Percentiles rank a stretch among this genome's conserved stretches.
Evolutionary conservation across 2,888 invertebrate species (phyloP).

Genomic region (Thysanoteuthis rhombus): DNA sequence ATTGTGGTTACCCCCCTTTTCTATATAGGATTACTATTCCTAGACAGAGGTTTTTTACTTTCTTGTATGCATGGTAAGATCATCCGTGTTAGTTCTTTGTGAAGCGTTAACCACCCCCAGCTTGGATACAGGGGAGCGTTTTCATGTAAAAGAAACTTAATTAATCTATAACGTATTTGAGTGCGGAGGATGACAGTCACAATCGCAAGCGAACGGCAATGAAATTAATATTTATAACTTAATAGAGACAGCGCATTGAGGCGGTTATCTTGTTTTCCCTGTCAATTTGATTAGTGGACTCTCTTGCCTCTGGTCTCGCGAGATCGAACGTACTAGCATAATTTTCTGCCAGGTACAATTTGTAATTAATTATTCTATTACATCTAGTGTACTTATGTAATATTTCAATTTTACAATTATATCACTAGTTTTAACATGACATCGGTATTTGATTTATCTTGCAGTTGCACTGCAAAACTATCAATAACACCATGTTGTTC

Average conservation of each 20-base stretch:
- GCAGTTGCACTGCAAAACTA: too few relatives aligned
- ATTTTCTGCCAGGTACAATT: background rate
- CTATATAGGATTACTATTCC: too few relatives aligned
- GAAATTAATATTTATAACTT: background rate
- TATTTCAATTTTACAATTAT: background rate
- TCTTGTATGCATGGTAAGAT: too few relatives aligned
- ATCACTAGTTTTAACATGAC: too few relatives aligned
- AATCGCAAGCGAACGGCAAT: background rate
- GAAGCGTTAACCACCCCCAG: background rate
- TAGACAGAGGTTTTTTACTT: too few relatives aligned
- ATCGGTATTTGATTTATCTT: too few relatives aligned
- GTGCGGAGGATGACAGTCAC: background rate
- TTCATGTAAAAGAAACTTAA: background rate
- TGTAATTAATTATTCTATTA: background rate
- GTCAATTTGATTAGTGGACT: background rate
- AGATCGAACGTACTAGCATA: background rate
- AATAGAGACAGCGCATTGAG: background rate
- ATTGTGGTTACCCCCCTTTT: too few relatives aligned
- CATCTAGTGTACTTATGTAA: background rate
- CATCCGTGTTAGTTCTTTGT: too few relatives aligned
- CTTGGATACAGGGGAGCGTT: background rate
- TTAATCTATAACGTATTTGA: background rate
- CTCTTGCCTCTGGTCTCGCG: background rate
- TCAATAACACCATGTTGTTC: too few relatives aligned
- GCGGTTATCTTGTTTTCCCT: background rate